Conservation (phyloP, 2,113 vertebrate species). For the Toxotes chatareus region DNA sequence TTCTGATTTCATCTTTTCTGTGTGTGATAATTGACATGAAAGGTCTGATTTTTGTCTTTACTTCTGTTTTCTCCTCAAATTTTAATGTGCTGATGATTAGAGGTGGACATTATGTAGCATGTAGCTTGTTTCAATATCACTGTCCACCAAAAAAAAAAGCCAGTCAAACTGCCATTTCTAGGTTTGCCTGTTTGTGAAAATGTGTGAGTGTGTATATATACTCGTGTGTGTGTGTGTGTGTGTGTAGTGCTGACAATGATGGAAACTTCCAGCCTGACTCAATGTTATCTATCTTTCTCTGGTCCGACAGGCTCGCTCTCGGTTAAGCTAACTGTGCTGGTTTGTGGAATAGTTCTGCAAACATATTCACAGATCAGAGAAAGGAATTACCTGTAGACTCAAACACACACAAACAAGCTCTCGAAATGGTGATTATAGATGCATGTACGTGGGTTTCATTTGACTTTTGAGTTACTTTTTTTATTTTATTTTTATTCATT, state of each 20-base stretch:
- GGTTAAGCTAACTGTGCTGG: constrained; percentile 98
- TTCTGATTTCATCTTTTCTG: neutral
- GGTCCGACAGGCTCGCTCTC: constrained; percentile 99
- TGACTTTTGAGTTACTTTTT: constrained; percentile 80
- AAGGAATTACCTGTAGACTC: constrained; percentile 96
- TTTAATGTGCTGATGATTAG: constrained; percentile 26
- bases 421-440: constrained; percentile 99
- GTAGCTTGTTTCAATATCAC: constrained; percentile 9
- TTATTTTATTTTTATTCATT: constrained; percentile 85
- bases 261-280: constrained; percentile 90
- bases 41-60: neutral
- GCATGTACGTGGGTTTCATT: constrained; percentile 94
- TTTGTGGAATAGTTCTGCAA: constrained; percentile 98
- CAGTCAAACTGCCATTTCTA: constrained; percentile 52
- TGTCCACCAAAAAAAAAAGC: constrained; percentile 35
- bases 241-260: constrained; percentile 72
- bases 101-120: constrained; percentile 42
- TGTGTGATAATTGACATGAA: constrained; percentile 15
- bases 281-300: constrained; percentile 99
- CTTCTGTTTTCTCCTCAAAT: constrained; percentile 22
- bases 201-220: constrained; percentile 13
- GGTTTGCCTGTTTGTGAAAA: constrained; percentile 50
- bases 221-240: constrained; percentile 13
- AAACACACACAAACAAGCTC: constrained; percentile 96
- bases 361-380: constrained; percentile 91